Conservation (phyloP, 2,797 vertebrate genomes). For the Enteromius radiatus region DNA sequence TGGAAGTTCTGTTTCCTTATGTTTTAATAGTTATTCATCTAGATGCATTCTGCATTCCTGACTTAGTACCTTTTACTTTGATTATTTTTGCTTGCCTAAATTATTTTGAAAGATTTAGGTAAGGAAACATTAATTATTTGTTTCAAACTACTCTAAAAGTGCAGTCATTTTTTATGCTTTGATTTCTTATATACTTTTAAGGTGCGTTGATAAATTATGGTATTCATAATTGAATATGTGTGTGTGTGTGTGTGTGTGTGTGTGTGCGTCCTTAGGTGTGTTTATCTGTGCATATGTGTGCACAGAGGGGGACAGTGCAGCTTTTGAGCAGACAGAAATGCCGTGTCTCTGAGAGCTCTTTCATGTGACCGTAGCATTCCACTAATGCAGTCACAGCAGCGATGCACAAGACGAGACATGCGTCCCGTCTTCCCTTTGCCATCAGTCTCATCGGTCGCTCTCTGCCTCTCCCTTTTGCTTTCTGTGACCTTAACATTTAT, state of each 20-base stretch:
- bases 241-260: slow-evolving; percentile 54
- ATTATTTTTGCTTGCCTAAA: slow-evolving; percentile 14
- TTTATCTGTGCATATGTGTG: slow-evolving; percentile 56
- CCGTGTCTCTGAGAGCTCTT: slow-evolving; percentile 74
- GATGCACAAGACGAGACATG: slow-evolving; percentile 86
- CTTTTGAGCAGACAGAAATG: slow-evolving; percentile 72
- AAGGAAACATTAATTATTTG: slow-evolving; percentile 6
- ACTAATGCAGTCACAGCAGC: slow-evolving; percentile 80
- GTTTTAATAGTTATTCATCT: not conserved
- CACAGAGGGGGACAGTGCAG: slow-evolving; percentile 71
- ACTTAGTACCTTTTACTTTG: not conserved
- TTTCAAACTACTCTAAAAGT: not conserved
- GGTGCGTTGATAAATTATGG: slow-evolving; percentile 23
- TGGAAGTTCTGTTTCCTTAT: not conserved
- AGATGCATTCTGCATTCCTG: not conserved
- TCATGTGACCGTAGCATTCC: slow-evolving; percentile 83
- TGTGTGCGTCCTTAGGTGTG: slow-evolving; percentile 39
- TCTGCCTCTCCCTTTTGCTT: slow-evolving; percentile 25
- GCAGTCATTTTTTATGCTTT: not conserved
- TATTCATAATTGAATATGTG: no score
- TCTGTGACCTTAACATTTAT: slow-evolving; percentile 91
- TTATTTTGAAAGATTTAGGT: not conserved
- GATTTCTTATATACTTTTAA: slow-evolving; percentile 10
- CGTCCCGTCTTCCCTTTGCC: slow-evolving; percentile 68
- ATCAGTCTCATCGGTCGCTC: slow-evolving; percentile 36